Percentiles rank a stretch among this genome's conserved stretches.
These are phyloP conservation scores for Cataglyphis hispanica DNA, from an alignment of 1,140 invertebrate genomes.

Conservation along the genomic window DNA sequence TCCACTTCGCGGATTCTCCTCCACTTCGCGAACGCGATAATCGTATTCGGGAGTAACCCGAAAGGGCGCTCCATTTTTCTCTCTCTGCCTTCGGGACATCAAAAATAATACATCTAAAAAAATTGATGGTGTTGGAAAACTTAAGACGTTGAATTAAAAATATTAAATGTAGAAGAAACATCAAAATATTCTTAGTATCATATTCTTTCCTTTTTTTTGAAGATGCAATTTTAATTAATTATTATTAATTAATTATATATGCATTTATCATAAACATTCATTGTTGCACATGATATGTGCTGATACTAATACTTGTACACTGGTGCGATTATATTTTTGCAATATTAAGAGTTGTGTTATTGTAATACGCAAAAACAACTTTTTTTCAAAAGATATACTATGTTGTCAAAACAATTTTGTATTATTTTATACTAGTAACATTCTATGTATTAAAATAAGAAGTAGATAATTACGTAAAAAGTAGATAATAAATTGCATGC, in stretches of 20 bases:
- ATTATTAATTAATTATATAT: background rate
- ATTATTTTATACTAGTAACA: background rate
- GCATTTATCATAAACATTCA: background rate
- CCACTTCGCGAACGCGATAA: background rate
- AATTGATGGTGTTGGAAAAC: background rate
- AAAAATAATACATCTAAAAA: background rate
- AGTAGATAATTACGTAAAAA: background rate
- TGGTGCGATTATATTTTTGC: background rate
- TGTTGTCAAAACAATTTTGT: background rate
- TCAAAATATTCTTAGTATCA: background rate
- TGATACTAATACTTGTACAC: background rate
- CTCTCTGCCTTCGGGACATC: background rate
- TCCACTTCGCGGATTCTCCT: conserved; percentile 14
- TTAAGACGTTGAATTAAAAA: background rate
- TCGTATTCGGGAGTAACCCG: background rate
- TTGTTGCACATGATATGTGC: background rate
- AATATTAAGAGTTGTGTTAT: background rate
- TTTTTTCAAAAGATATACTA: background rate
- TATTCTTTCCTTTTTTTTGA: background rate
- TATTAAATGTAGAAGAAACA: background rate
- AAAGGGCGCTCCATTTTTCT: background rate
- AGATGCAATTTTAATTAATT: background rate
- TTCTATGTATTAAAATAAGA: background rate
- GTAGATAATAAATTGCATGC: background rate
- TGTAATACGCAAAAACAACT: background rate